A percentile compares a stretch with the other conserved stretches of the same genome.
Evolutionary conservation across 2,113 vertebrate genomes (phyloP).

Genomic region (Tupaia tana): DNA sequence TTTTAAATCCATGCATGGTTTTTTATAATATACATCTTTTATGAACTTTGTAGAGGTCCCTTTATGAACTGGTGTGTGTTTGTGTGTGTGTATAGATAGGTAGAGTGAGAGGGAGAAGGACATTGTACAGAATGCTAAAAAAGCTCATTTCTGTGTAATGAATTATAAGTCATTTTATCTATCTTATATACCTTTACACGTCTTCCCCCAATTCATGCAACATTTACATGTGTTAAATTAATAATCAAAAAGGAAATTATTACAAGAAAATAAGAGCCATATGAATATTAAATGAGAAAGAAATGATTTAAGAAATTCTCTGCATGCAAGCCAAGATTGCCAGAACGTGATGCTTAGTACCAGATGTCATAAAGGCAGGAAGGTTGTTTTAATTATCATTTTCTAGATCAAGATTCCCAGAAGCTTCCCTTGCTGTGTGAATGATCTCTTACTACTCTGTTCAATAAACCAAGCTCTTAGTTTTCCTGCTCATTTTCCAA

Average conservation of each 20-base stretch:
- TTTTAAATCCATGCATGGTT: too few species aligned
- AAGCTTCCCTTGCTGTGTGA: neutral
- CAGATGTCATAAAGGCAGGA: slow-evolving; percentile 14
- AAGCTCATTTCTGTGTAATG: neutral
- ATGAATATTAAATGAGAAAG: neutral
- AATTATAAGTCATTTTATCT: neutral
- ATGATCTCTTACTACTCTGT: neutral
- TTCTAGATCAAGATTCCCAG: slow-evolving; percentile 48
- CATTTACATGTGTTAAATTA: slow-evolving; percentile 23
- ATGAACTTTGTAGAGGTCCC: too few species aligned
- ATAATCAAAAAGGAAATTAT: slow-evolving; percentile 42
- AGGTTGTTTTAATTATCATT: slow-evolving; percentile 36
- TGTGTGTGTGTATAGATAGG: too few species aligned
- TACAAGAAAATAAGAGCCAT: slow-evolving; percentile 50
- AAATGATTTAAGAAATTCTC: slow-evolving; percentile 28
- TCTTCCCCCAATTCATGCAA: neutral
- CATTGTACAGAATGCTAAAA: neutral
- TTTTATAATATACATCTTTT: too few species aligned
- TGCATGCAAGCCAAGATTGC: slow-evolving; percentile 15
- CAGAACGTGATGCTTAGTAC: neutral
- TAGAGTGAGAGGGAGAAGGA: neutral
- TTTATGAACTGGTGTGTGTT: too few species aligned
- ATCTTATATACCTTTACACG: neutral
- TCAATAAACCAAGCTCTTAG: neutral
- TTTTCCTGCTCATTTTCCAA: slow-evolving; percentile 43